Evolutionary conservation across 2,797 vertebrate genomes (phyloP).

Genomic region (Aldrovandia affinis): DNA sequence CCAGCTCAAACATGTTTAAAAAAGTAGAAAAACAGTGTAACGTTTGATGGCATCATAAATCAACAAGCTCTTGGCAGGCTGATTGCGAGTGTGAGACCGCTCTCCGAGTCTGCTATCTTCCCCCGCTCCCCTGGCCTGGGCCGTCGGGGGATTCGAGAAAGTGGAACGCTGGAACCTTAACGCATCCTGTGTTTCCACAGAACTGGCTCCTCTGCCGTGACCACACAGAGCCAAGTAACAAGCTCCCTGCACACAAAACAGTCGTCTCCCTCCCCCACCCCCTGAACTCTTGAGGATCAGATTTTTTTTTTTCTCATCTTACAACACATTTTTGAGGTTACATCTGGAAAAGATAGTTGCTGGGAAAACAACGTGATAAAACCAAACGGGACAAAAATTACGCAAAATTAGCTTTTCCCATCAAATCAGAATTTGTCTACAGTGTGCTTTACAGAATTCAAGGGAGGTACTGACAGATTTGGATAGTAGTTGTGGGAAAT

Average conservation of each 20-base stretch:
- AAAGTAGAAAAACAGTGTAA: conserved; percentile 52
- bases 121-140: conserved; percentile 61
- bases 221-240: conserved; percentile 7
- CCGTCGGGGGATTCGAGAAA: conserved; percentile 58
- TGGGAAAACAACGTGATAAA: not conserved
- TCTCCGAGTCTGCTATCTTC: conserved; percentile 56
- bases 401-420: not conserved
- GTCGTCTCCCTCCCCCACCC: not conserved
- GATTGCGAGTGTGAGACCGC: conserved; percentile 64
- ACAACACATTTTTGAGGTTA: not conserved
- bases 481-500: too few species aligned
- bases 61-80: conserved; percentile 59
- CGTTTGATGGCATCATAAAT: conserved; percentile 72
- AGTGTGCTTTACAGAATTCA: too few species aligned
- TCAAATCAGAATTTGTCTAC: not conserved
- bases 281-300: not conserved
- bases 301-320: not conserved
- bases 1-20: conserved; percentile 1
- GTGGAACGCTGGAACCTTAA: conserved; percentile 53
- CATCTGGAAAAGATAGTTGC: not conserved
- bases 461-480: too few species aligned
- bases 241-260: not conserved
- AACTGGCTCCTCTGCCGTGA: not conserved
- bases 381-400: not conserved
- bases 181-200: not conserved